Percentiles rank a stretch among this genome's conserved stretches.
Evolutionary conservation across 2,797 vertebrate species (phyloP).

Genomic region (Falco naumanni): DNA sequence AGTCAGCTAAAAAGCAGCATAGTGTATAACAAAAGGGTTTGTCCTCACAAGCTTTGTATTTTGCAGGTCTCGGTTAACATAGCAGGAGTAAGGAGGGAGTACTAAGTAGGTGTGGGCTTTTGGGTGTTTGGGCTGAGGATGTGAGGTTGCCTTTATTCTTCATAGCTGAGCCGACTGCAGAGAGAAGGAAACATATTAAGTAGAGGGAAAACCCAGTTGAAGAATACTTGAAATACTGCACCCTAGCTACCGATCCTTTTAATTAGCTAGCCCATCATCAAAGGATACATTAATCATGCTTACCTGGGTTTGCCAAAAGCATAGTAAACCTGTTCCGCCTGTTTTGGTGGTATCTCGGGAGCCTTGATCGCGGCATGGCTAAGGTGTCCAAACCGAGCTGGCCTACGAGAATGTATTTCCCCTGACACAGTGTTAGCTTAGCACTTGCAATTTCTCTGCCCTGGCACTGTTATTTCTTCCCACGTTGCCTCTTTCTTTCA

Average conservation of each 20-base stretch:
- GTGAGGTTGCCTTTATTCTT: neutral
- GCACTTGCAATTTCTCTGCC: neutral
- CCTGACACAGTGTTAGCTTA: neutral
- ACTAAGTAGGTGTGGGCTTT: neutral
- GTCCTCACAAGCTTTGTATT: neutral
- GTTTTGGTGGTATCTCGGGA: neutral
- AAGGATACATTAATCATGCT: neutral
- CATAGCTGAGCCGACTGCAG: neutral
- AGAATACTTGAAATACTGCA: slow-evolving; percentile 13
- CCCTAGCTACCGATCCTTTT: slow-evolving; percentile 1
- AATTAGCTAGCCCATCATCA: slow-evolving; percentile 31
- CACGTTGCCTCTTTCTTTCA: neutral
- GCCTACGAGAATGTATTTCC: neutral
- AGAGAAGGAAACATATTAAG: neutral
- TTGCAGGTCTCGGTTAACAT: neutral
- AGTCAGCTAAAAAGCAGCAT: neutral
- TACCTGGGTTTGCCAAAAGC: neutral
- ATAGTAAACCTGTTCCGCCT: neutral
- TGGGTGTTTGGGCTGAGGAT: neutral
- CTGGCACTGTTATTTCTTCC: neutral
- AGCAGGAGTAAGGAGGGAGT: neutral
- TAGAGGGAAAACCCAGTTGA: neutral
- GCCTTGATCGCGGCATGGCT: neutral
- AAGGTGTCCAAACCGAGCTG: neutral
- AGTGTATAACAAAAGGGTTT: neutral